These are phyloP conservation scores for Muntiacus reevesi DNA, from an alignment of 2,113 vertebrate species.

Conservation along the genomic window DNA sequence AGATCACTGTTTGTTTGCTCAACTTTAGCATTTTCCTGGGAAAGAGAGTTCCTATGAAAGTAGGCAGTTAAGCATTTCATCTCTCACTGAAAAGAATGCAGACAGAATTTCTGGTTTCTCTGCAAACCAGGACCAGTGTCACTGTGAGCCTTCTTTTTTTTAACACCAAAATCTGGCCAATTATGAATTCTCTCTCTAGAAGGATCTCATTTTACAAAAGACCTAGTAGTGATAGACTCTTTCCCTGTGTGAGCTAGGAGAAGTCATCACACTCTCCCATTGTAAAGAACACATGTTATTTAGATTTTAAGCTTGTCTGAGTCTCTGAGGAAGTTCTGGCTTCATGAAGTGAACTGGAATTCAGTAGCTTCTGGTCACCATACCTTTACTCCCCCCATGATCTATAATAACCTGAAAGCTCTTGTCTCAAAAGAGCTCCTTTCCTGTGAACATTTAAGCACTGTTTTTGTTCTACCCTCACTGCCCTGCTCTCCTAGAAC, in stretches of 20 bases:
- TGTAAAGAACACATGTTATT: neutral
- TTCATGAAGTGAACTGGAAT: neutral
- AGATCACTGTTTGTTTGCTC: constrained; percentile 21
- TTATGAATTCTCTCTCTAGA: neutral
- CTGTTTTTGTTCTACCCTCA: neutral
- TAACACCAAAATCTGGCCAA: neutral
- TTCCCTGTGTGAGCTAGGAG: neutral
- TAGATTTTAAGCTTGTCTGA: neutral
- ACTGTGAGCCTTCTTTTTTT: neutral
- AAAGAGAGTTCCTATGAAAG: neutral
- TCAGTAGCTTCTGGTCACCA: neutral
- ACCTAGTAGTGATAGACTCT: neutral
- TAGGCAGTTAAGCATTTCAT: neutral
- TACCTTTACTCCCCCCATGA: rapidly evolving
- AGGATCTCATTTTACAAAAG: neutral
- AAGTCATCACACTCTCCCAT: neutral
- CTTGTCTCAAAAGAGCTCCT: neutral
- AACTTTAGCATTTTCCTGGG: constrained; percentile 24
- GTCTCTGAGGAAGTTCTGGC: neutral
- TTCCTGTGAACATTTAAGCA: neutral
- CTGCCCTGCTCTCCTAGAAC: neutral
- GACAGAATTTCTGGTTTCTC: neutral
- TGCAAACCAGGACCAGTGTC: neutral
- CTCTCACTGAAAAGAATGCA: neutral
- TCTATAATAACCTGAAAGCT: neutral